phyloP scores from a whole-genome alignment of 2,888 invertebrate genomes.

The Hydrotaea diabolus region DNA sequence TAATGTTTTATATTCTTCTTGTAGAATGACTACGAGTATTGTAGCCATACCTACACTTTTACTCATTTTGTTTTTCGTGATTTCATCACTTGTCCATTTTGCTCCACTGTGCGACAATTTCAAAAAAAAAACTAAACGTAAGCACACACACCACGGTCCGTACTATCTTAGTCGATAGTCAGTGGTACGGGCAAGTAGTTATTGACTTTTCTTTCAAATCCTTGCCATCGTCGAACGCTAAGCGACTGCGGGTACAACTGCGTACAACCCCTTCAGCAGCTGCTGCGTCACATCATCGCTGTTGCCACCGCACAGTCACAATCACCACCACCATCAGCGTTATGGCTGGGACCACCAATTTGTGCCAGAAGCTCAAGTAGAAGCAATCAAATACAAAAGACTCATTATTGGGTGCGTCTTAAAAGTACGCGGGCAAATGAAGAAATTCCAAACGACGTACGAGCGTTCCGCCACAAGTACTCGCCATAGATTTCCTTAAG shows the following conservation, averaged over 20 bases:
- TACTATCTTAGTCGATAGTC: neutral
- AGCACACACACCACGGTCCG: neutral
- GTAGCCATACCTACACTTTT: too few relatives aligned
- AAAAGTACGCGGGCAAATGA: slow-evolving; percentile 22
- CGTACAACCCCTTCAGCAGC: slow-evolving; percentile 16
- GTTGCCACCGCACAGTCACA: slow-evolving; percentile 41
- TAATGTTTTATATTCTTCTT: too few relatives aligned
- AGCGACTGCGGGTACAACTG: neutral
- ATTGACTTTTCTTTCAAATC: slow-evolving; percentile 54
- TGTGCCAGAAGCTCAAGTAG: neutral
- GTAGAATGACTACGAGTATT: too few relatives aligned
- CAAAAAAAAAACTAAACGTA: neutral
- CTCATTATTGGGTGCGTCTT: slow-evolving; percentile 52
- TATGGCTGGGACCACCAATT: slow-evolving; percentile 35
- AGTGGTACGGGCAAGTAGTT: slow-evolving; percentile 3
- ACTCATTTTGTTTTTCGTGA: too few relatives aligned
- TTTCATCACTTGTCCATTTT: neutral
- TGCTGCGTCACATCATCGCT: slow-evolving; percentile 13
- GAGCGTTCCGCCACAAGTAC: neutral
- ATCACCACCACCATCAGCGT: slow-evolving; percentile 5
- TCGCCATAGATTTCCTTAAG: neutral
- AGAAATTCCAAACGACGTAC: slow-evolving; percentile 12
- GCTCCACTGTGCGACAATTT: neutral
- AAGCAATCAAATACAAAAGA: slow-evolving; percentile 49
- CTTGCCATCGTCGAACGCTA: neutral